A percentile compares a stretch with the other conserved stretches of the same genome.
Conservation (phyloP, 1,140 invertebrate species). For the Hylaeus anthracinus region DNA sequence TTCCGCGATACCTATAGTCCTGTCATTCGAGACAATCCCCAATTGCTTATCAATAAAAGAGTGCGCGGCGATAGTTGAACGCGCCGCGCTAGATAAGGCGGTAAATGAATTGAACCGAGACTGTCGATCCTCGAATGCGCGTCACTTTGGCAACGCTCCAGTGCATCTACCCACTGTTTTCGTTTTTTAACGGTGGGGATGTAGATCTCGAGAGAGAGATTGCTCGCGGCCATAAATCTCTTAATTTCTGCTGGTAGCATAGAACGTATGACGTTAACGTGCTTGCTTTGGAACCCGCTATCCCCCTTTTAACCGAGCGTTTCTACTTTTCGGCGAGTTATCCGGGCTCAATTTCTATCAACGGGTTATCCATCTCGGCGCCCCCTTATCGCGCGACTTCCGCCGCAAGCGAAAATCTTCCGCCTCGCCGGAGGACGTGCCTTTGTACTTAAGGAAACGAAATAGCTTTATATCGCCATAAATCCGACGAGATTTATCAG, state of each 20-base stretch:
- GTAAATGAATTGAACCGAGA: slow-evolving; percentile 14
- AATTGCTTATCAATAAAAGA: slow-evolving; percentile 2
- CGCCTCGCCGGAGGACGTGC: background rate
- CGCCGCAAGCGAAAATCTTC: background rate
- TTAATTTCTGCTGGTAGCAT: slow-evolving; percentile 28
- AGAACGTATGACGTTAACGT: slow-evolving; percentile 16
- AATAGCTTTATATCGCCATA: slow-evolving; percentile 34
- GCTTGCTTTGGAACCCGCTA: background rate
- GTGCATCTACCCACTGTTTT: background rate
- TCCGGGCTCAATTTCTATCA: slow-evolving; percentile 7
- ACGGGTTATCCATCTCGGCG: slow-evolving; percentile 6
- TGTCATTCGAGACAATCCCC: background rate
- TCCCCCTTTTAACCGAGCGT: background rate
- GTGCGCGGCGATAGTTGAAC: slow-evolving; percentile 12
- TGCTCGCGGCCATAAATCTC: slow-evolving; percentile 34
- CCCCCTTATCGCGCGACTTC: slow-evolving; percentile 6
- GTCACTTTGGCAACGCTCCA: slow-evolving; percentile 24
- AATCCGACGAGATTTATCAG: slow-evolving; percentile 46
- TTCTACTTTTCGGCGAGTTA: background rate
- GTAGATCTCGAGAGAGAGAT: slow-evolving; percentile 36
- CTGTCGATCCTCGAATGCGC: slow-evolving; percentile 35
- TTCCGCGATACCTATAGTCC: background rate
- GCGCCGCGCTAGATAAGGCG: slow-evolving; percentile 14
- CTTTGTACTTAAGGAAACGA: slow-evolving; percentile 26
- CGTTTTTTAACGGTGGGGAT: slow-evolving; percentile 12